phyloP scores from a whole-genome alignment of 2,113 vertebrate genomes.

The Hemichromis elongatus region DNA sequence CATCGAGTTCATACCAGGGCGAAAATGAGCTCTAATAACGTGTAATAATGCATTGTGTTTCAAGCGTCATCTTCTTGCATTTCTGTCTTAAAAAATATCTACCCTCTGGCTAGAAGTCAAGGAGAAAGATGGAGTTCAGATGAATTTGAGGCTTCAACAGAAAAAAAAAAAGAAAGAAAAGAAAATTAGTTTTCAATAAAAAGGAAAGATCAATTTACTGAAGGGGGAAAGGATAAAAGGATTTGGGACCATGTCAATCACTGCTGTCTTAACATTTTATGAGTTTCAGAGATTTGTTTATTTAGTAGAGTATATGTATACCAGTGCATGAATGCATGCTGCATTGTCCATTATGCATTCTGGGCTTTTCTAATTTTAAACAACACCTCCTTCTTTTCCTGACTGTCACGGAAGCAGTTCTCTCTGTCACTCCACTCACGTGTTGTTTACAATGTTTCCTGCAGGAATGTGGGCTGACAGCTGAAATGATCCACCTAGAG shows the following conservation, averaged over 20 bases:
- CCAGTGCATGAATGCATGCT: background rate
- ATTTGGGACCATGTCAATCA: background rate
- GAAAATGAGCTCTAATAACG: background rate
- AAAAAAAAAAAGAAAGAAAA: background rate
- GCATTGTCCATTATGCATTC: background rate
- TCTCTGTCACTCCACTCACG: background rate
- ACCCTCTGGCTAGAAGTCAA: background rate
- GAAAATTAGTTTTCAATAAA: background rate
- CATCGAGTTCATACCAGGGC: background rate
- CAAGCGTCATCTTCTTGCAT: background rate
- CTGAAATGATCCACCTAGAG: constrained; percentile 34
- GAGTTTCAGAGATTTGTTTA: background rate
- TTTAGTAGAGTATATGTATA: background rate
- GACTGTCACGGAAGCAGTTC: background rate
- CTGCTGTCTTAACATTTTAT: background rate
- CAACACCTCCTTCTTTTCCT: background rate
- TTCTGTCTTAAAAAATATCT: background rate
- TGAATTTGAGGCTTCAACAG: background rate
- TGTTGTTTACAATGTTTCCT: constrained; percentile 18
- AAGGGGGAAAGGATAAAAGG: background rate
- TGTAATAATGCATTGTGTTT: background rate
- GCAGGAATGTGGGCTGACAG: constrained; percentile 40
- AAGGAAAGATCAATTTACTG: background rate
- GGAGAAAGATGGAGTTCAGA: background rate
- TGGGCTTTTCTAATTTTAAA: background rate